Conservation (phyloP, 1,140 invertebrate genomes). For the Cydia splendana region DNA sequence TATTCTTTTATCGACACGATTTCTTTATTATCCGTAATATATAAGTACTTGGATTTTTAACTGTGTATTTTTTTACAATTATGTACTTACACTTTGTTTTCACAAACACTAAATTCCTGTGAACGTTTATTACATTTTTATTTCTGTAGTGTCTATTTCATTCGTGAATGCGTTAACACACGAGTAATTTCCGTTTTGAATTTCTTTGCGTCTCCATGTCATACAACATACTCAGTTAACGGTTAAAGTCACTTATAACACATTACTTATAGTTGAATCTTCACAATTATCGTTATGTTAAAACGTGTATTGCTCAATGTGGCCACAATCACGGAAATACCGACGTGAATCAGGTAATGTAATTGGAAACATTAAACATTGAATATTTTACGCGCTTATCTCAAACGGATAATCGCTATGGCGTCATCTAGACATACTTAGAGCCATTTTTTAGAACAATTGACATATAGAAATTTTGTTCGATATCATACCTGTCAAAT, state of each 20-base stretch:
- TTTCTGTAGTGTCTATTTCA: background rate
- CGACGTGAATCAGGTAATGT: constrained; percentile 14
- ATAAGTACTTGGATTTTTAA: no score
- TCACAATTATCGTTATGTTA: constrained; percentile 17
- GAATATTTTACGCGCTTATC: constrained; percentile 7
- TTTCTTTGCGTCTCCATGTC: background rate
- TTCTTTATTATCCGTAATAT: no score
- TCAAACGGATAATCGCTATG: constrained; percentile 11
- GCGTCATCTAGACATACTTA: background rate
- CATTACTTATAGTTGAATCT: background rate
- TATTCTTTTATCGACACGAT: no score
- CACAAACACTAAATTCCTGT: background rate
- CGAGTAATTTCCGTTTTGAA: background rate
- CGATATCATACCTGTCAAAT: background rate
- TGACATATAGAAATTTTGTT: background rate
- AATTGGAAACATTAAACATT: constrained; percentile 2
- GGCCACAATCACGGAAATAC: constrained; percentile 1
- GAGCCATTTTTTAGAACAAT: background rate
- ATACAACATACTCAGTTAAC: background rate
- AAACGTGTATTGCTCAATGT: background rate
- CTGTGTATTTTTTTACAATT: no score
- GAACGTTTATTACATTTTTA: background rate
- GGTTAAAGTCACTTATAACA: constrained; percentile 1
- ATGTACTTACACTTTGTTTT: no score
- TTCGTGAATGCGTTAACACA: background rate